These are phyloP conservation scores for Syrmaticus mikado DNA, from an alignment of 2,113 vertebrate species.

Conservation along the genomic window DNA sequence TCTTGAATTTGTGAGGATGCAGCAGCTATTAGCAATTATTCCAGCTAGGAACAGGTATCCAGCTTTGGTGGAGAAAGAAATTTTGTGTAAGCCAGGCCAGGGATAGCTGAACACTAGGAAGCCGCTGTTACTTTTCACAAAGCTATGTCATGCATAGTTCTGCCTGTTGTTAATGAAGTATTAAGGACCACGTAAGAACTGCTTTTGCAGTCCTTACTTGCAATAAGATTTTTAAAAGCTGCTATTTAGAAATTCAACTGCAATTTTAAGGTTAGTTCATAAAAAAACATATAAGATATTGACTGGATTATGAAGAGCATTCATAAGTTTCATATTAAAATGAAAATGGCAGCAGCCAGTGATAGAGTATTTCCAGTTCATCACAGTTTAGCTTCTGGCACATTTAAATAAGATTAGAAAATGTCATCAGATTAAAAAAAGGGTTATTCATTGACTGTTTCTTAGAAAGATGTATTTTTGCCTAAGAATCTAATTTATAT, in stretches of 20 bases:
- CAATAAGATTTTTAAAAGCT: background rate
- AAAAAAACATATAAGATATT: background rate
- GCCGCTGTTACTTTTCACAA: background rate
- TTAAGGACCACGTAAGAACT: background rate
- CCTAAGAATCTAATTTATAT: background rate
- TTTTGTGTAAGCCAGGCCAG: background rate
- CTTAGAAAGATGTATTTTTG: background rate
- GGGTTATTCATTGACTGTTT: background rate
- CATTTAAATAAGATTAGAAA: background rate
- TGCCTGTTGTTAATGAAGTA: background rate
- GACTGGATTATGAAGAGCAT: background rate
- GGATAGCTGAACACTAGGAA: background rate
- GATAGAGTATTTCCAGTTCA: background rate
- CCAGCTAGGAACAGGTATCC: background rate
- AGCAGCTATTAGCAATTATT: background rate
- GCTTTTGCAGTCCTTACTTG: background rate
- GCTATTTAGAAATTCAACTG: background rate
- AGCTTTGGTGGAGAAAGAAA: background rate
- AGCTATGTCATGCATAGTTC: background rate
- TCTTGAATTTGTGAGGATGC: background rate
- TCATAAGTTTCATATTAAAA: background rate
- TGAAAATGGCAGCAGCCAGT: background rate
- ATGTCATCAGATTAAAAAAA: background rate
- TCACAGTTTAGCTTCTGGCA: background rate
- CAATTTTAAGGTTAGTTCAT: background rate